Evolutionary conservation across 2,888 invertebrate species (phyloP), one percentile per base, ranked within the genome.

Genomic region (Theretra japonica): DNA sequence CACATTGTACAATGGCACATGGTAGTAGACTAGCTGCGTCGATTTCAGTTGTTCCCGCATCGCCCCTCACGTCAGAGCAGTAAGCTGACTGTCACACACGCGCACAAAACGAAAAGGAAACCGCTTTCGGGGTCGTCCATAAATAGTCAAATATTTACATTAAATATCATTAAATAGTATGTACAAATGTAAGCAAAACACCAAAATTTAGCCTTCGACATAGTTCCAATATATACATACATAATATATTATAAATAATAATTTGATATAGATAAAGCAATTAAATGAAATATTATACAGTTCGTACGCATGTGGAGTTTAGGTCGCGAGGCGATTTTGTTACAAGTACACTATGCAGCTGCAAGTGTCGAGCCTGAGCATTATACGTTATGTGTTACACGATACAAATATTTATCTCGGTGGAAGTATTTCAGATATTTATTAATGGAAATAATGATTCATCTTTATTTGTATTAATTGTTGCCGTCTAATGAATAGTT

Each of bases 201-300:
- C 93, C 93, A 93, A 93, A 86, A 84, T 78, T 86, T 91, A 92
- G 92, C 90, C 90, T 92, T 90, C 84, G 77, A 77, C 79, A 78
- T 79, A 71, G 62, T 65, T 65, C 70, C 65, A 71, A 71, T 53
- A 41, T 70, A 70, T 33, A 71, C 33, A 65, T 56, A 60, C 25
- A 23, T 41, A n/a, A n/a, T n/a, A 33, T 65, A 65, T 65, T 65
- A 65, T 41, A 21, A 65, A 65, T 65, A 65, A 65, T 65, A 48
- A 65, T 65, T 65, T 65, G 65, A 25, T 65, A 65, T 65, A 65
- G 41, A 48, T 65, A 60, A 60, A 60, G 62, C 65, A 65, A 41
- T 19, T 48, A 48, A 65, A 65, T 65, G 41, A 48, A 65, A 21
- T 65, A 4, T 65, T 41, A 23, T 48, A 65, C 65, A 65, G 65